Evolutionary conservation across 2,113 vertebrate species (phyloP).

Genomic region (Datnioides undecimradiatus): DNA sequence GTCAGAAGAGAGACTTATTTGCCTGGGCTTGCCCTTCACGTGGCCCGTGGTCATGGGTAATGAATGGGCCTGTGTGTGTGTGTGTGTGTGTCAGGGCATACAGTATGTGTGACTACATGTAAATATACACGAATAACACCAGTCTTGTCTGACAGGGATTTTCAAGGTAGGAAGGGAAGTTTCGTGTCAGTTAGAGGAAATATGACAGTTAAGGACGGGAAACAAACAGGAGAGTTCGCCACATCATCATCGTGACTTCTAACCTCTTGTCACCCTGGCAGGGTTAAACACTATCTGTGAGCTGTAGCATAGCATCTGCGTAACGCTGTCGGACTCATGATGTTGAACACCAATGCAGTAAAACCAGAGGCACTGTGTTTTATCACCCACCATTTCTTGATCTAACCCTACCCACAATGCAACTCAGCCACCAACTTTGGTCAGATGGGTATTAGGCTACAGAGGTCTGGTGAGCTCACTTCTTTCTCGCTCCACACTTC

Average conservation of each 20-base stretch:
- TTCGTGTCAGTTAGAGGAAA: slow-evolving; percentile 51
- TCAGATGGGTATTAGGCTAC: not conserved
- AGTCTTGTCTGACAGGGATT: slow-evolving; percentile 19
- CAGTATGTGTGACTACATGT: slow-evolving; percentile 50
- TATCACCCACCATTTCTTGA: not conserved
- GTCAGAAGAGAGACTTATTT: slow-evolving; percentile 45
- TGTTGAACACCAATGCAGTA: no score
- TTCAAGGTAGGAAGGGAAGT: slow-evolving; percentile 34
- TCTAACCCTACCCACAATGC: not conserved
- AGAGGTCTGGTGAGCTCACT: not conserved
- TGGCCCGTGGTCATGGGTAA: slow-evolving; percentile 45
- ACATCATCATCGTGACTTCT: slow-evolving; percentile 34
- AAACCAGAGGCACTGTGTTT: no score
- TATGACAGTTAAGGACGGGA: slow-evolving; percentile 30
- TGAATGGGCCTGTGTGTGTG: slow-evolving; percentile 58
- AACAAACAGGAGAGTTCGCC: slow-evolving; percentile 33
- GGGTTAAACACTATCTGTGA: slow-evolving; percentile 1
- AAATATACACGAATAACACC: slow-evolving; percentile 47
- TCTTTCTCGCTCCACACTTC: no score
- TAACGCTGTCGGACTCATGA: no score
- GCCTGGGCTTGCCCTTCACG: slow-evolving; percentile 61
- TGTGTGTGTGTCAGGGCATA: slow-evolving; percentile 34
- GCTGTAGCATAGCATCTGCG: not conserved
- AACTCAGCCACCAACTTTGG: not conserved
- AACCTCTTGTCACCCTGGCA: slow-evolving; percentile 34